These are phyloP conservation scores for Lampropteryx suffumata DNA, from an alignment of 2,888 invertebrate genomes.

Conservation along the genomic window DNA sequence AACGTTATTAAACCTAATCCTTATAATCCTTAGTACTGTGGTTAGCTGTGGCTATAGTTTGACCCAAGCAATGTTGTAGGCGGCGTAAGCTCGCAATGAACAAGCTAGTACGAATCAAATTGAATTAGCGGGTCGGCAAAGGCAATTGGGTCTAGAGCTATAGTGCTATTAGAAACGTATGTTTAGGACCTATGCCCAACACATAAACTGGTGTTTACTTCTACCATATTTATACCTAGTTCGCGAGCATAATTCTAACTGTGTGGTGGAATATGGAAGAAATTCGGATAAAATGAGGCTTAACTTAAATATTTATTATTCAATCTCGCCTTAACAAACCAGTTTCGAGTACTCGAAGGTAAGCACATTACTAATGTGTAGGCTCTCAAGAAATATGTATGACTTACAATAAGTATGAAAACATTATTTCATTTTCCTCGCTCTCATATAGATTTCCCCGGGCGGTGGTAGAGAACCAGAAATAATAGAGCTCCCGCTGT, in stretches of 20 bases:
- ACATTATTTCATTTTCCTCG: slow-evolving; percentile 49
- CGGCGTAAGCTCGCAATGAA: background rate
- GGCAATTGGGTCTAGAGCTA: background rate
- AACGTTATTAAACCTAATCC: no score
- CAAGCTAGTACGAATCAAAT: background rate
- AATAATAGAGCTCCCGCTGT: slow-evolving; percentile 22
- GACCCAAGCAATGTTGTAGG: background rate
- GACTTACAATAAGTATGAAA: slow-evolving; percentile 42
- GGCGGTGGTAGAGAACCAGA: slow-evolving; percentile 31
- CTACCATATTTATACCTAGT: no score
- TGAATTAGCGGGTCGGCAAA: background rate
- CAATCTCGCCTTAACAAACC: slow-evolving; percentile 16
- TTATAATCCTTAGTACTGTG: no score
- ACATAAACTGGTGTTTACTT: no score
- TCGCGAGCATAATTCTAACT: no score
- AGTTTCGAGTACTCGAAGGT: slow-evolving; percentile 12
- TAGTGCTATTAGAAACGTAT: background rate
- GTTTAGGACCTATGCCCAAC: background rate
- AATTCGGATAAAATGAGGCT: no score
- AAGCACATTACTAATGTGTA: slow-evolving; percentile 24
- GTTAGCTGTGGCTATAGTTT: no score
- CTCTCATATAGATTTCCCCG: slow-evolving; percentile 50
- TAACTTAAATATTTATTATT: slow-evolving; percentile 13
- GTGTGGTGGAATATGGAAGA: no score
- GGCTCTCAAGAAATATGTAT: slow-evolving; percentile 34